Conservation (phyloP, 2,888 invertebrate species). For the Tenthredo distinguenda region DNA sequence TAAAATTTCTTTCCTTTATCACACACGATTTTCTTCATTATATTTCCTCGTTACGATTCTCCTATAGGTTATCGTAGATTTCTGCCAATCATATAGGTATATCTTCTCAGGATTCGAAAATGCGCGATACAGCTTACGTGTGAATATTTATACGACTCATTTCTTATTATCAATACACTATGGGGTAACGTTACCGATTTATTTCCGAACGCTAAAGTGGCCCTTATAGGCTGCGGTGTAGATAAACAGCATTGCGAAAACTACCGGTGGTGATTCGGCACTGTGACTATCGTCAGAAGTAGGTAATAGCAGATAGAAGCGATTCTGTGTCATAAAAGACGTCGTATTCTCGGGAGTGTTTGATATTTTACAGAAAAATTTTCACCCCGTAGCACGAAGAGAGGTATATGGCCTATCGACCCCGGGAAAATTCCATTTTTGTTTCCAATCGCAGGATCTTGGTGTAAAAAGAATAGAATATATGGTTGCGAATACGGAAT, state of each 20-base stretch:
- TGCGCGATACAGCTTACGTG: too few relatives aligned
- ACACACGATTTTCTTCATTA: too few relatives aligned
- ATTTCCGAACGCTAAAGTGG: not conserved
- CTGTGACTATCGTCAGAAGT: conserved; percentile 4
- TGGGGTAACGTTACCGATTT: not conserved
- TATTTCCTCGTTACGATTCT: too few relatives aligned
- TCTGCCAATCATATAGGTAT: too few relatives aligned
- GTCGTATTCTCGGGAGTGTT: conserved; percentile 3
- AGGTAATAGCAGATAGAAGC: conserved; percentile 27
- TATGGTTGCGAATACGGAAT: not conserved
- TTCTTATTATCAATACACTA: not conserved
- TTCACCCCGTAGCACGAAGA: not conserved
- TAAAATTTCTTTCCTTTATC: too few relatives aligned
- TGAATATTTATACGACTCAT: too few relatives aligned
- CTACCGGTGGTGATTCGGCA: conserved; percentile 5
- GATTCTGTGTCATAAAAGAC: conserved; percentile 31
- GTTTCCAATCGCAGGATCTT: not conserved
- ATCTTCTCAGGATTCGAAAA: too few relatives aligned
- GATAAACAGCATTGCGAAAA: not conserved
- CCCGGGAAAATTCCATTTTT: not conserved
- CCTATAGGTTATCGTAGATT: too few relatives aligned
- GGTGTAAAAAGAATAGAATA: not conserved
- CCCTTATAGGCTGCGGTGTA: not conserved
- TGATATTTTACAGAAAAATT: conserved; percentile 21
- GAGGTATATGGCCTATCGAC: too few relatives aligned